Evolutionary conservation across 2,113 vertebrate species (phyloP), one percentile per base, ranked within the genome.

Genomic region (Melanostigma gelatinosum): DNA sequence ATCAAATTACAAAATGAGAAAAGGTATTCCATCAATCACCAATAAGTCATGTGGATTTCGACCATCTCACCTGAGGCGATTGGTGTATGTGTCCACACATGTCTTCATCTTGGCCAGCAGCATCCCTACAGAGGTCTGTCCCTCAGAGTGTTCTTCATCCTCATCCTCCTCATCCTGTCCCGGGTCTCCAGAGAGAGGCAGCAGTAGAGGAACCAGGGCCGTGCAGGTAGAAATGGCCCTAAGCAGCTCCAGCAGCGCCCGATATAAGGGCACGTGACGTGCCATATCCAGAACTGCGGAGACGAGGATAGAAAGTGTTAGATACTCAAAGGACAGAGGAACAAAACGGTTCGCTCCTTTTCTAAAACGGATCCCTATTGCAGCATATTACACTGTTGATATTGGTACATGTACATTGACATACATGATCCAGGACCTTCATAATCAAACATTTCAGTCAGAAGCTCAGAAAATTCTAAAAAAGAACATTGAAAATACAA

Each of bases 41-140:
- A 16, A n/a, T n/a, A 58, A 16, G 20, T 22, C 6, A 12, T 20
- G 24, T 18, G 0, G 1, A 46, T 62, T 58, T 44, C 38, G 32
- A 40, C n/a, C 16, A n/a, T 63, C 74, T 85, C 22, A 97, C 98
- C 98, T 98, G 93, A 99, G 95, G 58, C 98, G 95, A 90, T 98
- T 99, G 86, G 97, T 99, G 61, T 99, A 99, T 4, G 98, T 99
- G 90, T 99, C 97, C 27, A 99, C 98, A 66, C 98, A 99, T 6
- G 97, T 99, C 94, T 99, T 99, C 98, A 99, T 99, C 94, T 99
- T 99, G 86, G 98, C 98, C 90, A 99, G 84, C 79, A 99, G 93
- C 90, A 97, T 97, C 71, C 97, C 97, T 76, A 99, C 98, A 9
- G 97, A 99, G 66, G 97, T 95, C 80, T 98, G 97, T 71, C 97